These are phyloP conservation scores for Melangyna quadrimaculata DNA, from an alignment of 2,888 invertebrate species.

Conservation along the genomic window DNA sequence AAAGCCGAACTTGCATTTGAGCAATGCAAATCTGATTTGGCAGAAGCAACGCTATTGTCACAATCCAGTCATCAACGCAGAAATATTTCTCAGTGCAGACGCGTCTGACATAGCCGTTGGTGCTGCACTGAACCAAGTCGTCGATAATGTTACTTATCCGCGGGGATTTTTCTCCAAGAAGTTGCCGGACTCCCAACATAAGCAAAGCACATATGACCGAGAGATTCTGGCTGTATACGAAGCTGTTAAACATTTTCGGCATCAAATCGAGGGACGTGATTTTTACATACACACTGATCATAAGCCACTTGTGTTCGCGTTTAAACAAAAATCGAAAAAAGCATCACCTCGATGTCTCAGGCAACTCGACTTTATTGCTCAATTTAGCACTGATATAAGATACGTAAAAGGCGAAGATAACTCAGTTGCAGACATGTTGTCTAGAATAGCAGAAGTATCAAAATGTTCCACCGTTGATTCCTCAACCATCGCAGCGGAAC, in stretches of 20 bases:
- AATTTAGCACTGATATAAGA: neutral
- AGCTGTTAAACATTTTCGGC: constrained; percentile 74
- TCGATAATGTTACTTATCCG: constrained; percentile 50
- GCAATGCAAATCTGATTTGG: neutral
- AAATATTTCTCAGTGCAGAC: constrained; percentile 37
- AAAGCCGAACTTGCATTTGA: neutral
- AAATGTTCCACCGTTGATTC: neutral
- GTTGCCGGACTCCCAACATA: constrained; percentile 74
- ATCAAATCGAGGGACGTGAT: constrained; percentile 61
- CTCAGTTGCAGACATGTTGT: constrained; percentile 11
- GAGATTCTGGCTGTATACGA: constrained; percentile 78
- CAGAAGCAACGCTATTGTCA: constrained; percentile 30
- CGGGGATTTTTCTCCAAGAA: constrained; percentile 75
- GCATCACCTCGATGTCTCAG: constrained; percentile 46
- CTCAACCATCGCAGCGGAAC: neutral
- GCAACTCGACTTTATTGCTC: neutral
- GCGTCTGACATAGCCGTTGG: constrained; percentile 61
- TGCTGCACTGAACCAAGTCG: constrained; percentile 52
- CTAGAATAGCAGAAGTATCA: neutral
- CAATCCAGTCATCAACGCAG: constrained; percentile 25
- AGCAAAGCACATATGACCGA: constrained; percentile 77
- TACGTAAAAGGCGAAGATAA: constrained; percentile 1
- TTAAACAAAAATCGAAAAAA: constrained; percentile 74
- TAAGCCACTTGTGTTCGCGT: constrained; percentile 73
- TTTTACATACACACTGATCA: constrained; percentile 67